A percentile compares a stretch with the other conserved stretches of the same genome.
phyloP scores from a whole-genome alignment of 1,140 invertebrate genomes.

The Drosophila sp. region DNA sequence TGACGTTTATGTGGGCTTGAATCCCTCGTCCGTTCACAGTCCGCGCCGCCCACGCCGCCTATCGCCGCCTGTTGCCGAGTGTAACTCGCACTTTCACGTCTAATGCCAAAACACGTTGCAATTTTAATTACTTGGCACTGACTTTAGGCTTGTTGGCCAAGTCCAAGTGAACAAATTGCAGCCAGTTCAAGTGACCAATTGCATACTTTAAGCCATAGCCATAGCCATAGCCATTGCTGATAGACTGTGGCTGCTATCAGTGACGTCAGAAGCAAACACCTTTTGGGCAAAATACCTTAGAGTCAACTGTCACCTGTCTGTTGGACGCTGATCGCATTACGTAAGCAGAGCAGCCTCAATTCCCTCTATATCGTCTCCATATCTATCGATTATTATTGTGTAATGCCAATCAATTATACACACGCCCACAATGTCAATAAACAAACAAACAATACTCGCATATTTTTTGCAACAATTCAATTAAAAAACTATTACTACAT shows the following conservation, averaged over 20 bases:
- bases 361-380: slow-evolving; percentile 12
- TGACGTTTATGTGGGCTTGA: slow-evolving; percentile 56
- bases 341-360: slow-evolving; percentile 59
- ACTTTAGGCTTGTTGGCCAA: slow-evolving; percentile 80
- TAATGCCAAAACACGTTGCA: slow-evolving; percentile 82
- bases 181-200: slow-evolving; percentile 33
- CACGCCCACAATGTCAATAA: slow-evolving; percentile 55
- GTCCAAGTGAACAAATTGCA: slow-evolving; percentile 78
- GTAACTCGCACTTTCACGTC: slow-evolving; percentile 82
- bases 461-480: slow-evolving; percentile 75
- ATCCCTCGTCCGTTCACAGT: neutral
- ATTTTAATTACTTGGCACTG: slow-evolving; percentile 82
- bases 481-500: slow-evolving; percentile 70
- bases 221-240: slow-evolving; percentile 33
- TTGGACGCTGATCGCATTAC: slow-evolving; percentile 49
- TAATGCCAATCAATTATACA: slow-evolving; percentile 77
- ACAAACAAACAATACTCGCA: slow-evolving; percentile 12
- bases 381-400: slow-evolving; percentile 53
- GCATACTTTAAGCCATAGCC: slow-evolving; percentile 23
- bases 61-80: slow-evolving; percentile 45
- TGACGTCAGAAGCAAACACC: slow-evolving; percentile 57
- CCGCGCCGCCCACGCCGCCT: slow-evolving; percentile 34
- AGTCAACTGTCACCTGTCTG: slow-evolving; percentile 11
- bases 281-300: slow-evolving; percentile 1
- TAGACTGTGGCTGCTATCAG: slow-evolving; percentile 52